Percentiles rank a stretch among this genome's conserved stretches.
phyloP scores from a whole-genome alignment of 1,140 invertebrate genomes.

The Drosophila lini region DNA sequence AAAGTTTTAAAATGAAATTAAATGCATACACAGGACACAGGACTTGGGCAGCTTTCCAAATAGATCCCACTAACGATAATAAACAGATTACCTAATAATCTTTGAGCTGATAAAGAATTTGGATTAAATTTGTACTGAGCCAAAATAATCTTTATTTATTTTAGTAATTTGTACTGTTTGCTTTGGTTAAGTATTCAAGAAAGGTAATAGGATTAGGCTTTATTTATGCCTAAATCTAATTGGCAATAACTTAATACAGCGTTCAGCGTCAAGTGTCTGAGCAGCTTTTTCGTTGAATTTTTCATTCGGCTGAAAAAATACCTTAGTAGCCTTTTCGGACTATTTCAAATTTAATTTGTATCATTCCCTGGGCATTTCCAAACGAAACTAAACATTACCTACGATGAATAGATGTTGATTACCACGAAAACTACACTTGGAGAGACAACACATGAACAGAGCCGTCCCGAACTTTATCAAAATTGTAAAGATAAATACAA shows the following conservation, averaged over 20 bases:
- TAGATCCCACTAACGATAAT: slow-evolving; percentile 1
- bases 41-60: background rate
- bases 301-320: background rate
- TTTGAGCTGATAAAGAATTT: background rate
- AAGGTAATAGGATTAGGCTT: background rate
- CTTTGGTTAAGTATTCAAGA: background rate
- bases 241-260: too few relatives aligned
- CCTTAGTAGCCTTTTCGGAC: slow-evolving; percentile 3
- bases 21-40: background rate
- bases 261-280: background rate
- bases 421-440: background rate
- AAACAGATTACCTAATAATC: slow-evolving; percentile 24
- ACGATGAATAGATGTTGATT: slow-evolving; percentile 1
- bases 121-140: background rate
- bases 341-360: slow-evolving; percentile 6
- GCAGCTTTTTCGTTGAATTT: background rate
- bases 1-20: slow-evolving; percentile 30
- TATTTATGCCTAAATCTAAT: background rate
- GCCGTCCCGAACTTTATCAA: background rate
- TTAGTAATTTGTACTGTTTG: too few relatives aligned
- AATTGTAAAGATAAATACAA: slow-evolving; percentile 10
- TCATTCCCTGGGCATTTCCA: slow-evolving; percentile 1
- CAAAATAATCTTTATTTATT: background rate
- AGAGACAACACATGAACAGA: background rate
- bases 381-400: background rate